Percentiles rank a stretch among this genome's conserved stretches.
Conservation (phyloP, 2,797 vertebrate species). For the Darevskia nairensis region DNA sequence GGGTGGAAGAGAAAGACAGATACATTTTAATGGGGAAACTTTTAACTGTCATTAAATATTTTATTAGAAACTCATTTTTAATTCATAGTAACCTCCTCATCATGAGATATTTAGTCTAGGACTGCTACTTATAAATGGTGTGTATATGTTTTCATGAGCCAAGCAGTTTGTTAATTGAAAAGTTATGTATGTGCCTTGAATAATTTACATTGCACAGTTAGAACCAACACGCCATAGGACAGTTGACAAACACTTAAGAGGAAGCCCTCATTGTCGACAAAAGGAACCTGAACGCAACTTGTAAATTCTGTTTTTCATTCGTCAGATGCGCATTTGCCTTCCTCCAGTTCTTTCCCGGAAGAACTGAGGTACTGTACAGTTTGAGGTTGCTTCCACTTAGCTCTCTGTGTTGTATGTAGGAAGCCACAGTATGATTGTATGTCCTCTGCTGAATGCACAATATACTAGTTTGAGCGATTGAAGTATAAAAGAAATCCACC, state of each 20-base stretch:
- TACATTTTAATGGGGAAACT: slow-evolving; percentile 59
- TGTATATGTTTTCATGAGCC: slow-evolving; percentile 82
- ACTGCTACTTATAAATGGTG: slow-evolving; percentile 76
- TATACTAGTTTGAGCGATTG: slow-evolving; percentile 44
- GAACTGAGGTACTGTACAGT: slow-evolving; percentile 48
- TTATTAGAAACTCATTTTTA: slow-evolving; percentile 80
- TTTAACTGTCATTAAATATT: slow-evolving; percentile 79
- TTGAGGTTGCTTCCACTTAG: slow-evolving; percentile 49
- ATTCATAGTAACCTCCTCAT: slow-evolving; percentile 80
- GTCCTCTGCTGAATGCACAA: slow-evolving; percentile 30
- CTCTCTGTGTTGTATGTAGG: slow-evolving; percentile 16
- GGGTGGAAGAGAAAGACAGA: slow-evolving; percentile 11
- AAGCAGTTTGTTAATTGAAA: slow-evolving; percentile 92
- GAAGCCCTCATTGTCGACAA: slow-evolving; percentile 45
- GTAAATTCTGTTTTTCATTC: neutral
- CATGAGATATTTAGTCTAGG: slow-evolving; percentile 80
- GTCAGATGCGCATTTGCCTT: slow-evolving; percentile 39
- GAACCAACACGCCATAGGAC: slow-evolving; percentile 77
- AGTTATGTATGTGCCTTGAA: slow-evolving; percentile 88
- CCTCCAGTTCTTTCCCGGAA: slow-evolving; percentile 41
- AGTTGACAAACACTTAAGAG: slow-evolving; percentile 66
- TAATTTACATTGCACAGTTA: slow-evolving; percentile 83
- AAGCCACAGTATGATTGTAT: slow-evolving; percentile 37
- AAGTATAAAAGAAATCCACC: slow-evolving; percentile 75
- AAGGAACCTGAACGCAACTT: slow-evolving; percentile 34